Evolutionary conservation across 2,888 invertebrate species (phyloP), one percentile per base, ranked within the genome.

Genomic region (Antitype chi): DNA sequence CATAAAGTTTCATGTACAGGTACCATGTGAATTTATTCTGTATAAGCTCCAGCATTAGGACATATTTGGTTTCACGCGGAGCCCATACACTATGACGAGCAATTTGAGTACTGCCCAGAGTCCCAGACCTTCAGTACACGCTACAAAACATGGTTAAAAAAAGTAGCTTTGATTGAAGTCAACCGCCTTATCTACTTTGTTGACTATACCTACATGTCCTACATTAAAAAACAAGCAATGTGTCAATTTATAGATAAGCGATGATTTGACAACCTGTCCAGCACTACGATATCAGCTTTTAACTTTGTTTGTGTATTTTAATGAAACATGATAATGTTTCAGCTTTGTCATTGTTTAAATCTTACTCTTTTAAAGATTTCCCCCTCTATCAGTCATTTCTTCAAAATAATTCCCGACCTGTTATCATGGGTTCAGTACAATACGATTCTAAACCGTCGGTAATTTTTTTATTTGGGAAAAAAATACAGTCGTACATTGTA

Each of bases 261-360:
- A 25, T 57, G 55, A 47, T 78, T 69, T 71, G 68, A 64, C 68
- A 72, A 71, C 2, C 57, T 78, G 83, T 78, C 63, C 2, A 49
- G 78, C n/a, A 69, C 0, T 20, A n/a, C 3, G 6, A 23, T 78
- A 81, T 83, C 72, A 81, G 79, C 72, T 71, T 72, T 83, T 78
- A 78, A 78, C 70, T 67, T n/a, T n/a, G 32, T 23, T 55, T 52
- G 43, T 53, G 43, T 68, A 25, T 62, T 80, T 28, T 79, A 68
- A 79, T 76, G 47, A 64, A 28, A 69, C 20, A 49, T 55, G 49
- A 49, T 52, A 49, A 47, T 20, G 1, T 55, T 55, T 57, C 5
- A 7, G 64, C 23, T 52, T 9, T 23, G 62, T 75, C 67, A 81
- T 67, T 57, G 13, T 32, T 47, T 47, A n/a, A 62, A 53, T 64